These are phyloP conservation scores for Halichoeres trimaculatus DNA, from an alignment of 2,113 vertebrate species.

Conservation along the genomic window DNA sequence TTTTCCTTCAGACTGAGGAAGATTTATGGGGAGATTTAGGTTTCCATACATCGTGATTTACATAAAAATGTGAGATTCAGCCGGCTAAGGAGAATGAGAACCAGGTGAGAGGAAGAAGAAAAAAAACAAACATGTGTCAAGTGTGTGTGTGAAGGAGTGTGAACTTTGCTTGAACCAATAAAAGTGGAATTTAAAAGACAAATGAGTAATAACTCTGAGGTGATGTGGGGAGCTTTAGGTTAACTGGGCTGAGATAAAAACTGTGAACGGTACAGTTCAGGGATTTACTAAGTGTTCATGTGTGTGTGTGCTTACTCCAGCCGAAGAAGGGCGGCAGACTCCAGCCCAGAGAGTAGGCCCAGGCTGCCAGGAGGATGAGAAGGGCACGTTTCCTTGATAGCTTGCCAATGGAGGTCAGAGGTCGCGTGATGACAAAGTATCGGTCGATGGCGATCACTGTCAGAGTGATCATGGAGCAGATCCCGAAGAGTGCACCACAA, in stretches of 20 bases:
- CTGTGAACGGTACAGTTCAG: not conserved
- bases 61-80: not conserved
- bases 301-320: slow-evolving; percentile 71
- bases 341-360: slow-evolving; percentile 77
- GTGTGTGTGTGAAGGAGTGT: slow-evolving; percentile 6
- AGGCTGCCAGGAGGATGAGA: slow-evolving; percentile 61
- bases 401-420: slow-evolving; percentile 77
- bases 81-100: slow-evolving; percentile 21
- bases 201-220: slow-evolving; percentile 7
- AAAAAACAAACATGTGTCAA: not conserved
- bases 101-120: slow-evolving; percentile 15
- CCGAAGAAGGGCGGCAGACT: slow-evolving; percentile 81
- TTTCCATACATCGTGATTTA: slow-evolving; percentile 1
- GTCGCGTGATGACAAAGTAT: slow-evolving; percentile 79
- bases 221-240: slow-evolving; percentile 4
- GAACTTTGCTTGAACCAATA: slow-evolving; percentile 15
- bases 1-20: not conserved
- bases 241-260: not conserved
- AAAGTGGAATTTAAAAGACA: slow-evolving; percentile 12
- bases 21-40: slow-evolving; percentile 2
- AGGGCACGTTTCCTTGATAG: slow-evolving; percentile 72
- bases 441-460: slow-evolving; percentile 78
- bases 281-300: slow-evolving; percentile 4
- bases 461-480: slow-evolving; percentile 82
- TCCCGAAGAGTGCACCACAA: slow-evolving; percentile 80